Evolutionary conservation across 2,113 vertebrate species (phyloP), one percentile per base, ranked within the genome.

Genomic region (Elephantulus edwardii): DNA sequence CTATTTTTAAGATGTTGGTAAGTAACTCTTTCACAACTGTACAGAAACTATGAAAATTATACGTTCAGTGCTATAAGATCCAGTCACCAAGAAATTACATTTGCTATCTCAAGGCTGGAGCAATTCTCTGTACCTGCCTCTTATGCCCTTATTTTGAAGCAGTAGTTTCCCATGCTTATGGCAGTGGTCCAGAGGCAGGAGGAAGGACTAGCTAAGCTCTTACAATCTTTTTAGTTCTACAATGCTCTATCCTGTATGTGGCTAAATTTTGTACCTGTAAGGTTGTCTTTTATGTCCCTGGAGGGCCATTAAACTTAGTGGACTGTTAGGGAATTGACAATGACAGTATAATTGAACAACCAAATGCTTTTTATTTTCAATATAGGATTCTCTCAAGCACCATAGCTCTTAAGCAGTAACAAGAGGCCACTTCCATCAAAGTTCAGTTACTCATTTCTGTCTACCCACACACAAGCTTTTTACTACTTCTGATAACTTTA

Each of bases 1-100:
- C 94, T 85, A 62, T 85, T 89, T 91, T 94, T 88, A 89, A 90
- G 79, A 83, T 44, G 38, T 16, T 42, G 28, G 20, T 62, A 72
- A 81, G 48, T 58, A 66, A 58, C 26, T 92, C 35, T 89, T 79
- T 90, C 58, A 58, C 33, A 78, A 52, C 33, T 54, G 33, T 17
- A 26, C 2, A 82, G 50, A 90, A 90, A 48, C 33, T 75, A 44
- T 78, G 56, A 83, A 91, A 86, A 56, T 54, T 6, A 90, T 3
- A 76, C 3, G 22, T 4, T 56, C 13, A 5, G 40, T 42, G 10
- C 19, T 89, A 26, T 1, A 76, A 81, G 26, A 75, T 38, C 70
- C 4, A 48, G 35, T 64, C 48, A 92, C 46, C 19, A 75, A 70
- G 33, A 66, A 64, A 77, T 6, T 85, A 17, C 52, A 40, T 58